Percentiles rank a stretch among this genome's conserved stretches.
Conservation (phyloP, 2,113 vertebrate species). For the Camelus bactrianus region DNA sequence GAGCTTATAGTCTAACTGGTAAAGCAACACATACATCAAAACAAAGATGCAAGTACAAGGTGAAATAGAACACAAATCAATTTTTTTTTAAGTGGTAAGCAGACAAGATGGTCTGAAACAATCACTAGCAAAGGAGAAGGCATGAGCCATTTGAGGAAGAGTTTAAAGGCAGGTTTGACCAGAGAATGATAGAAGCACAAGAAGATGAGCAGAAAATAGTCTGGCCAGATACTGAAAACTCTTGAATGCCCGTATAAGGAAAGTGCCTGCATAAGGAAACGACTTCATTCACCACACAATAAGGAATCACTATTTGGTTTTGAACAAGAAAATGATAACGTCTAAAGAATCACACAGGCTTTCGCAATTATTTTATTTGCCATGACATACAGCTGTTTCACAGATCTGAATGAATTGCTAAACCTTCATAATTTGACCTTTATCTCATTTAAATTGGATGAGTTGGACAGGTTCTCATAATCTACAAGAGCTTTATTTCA, state of each 20-base stretch:
- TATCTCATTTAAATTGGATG: not conserved
- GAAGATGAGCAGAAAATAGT: not conserved
- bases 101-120: not conserved
- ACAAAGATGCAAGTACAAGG: conserved; percentile 2
- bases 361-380: not conserved
- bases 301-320: not conserved
- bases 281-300: not conserved
- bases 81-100: not conserved
- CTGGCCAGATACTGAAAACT: not conserved
- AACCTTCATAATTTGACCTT: not conserved
- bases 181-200: not conserved
- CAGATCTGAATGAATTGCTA: not conserved
- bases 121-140: not conserved
- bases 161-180: conserved; percentile 34
- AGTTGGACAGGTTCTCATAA: not conserved
- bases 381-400: conserved; percentile 18
- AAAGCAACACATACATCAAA: not conserved
- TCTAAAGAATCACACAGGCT: not conserved
- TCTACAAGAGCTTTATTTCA: not conserved
- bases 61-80: not conserved
- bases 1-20: not conserved
- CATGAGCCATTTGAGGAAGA: not conserved
- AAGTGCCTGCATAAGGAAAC: not conserved
- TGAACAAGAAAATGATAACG: conserved; percentile 20
- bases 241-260: not conserved